Evolutionary conservation across 1,140 invertebrate genomes (phyloP).

Genomic region (Trinorchestia longiramus): DNA sequence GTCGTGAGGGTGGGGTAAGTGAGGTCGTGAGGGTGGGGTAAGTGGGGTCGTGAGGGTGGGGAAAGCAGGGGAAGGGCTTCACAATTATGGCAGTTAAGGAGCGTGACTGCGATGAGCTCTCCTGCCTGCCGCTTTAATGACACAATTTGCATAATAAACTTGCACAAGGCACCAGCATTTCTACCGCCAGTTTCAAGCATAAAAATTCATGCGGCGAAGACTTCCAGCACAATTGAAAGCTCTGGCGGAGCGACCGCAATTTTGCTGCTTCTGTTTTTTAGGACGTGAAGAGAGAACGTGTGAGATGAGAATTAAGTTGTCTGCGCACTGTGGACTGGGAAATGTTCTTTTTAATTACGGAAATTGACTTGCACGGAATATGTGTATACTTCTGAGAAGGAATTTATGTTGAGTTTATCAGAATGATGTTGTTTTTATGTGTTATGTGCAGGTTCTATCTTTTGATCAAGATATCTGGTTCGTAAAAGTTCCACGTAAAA

Average conservation of each 20-base stretch:
- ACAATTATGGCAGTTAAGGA: conserved; percentile 29
- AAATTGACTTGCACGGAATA: neutral
- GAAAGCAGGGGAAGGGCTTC: neutral
- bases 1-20: too few species aligned
- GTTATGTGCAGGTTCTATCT: too few species aligned
- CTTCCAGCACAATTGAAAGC: conserved; percentile 11
- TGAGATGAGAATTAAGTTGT: neutral
- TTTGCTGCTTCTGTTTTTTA: neutral
- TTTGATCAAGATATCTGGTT: too few species aligned
- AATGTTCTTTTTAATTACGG: neutral
- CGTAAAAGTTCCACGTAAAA: too few species aligned
- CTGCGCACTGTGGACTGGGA: neutral
- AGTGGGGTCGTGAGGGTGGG: too few species aligned
- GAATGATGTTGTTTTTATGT: too few species aligned
- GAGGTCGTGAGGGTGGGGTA: too few species aligned
- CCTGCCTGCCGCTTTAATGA: conserved; percentile 17
- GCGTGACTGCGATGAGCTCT: conserved; percentile 38
- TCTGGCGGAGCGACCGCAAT: neutral
- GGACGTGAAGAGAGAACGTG: neutral
- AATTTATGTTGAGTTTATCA: too few species aligned
- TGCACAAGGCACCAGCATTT: neutral
- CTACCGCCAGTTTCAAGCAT: neutral
- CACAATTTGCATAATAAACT: conserved; percentile 9
- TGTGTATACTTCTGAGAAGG: neutral
- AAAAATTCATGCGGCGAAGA: conserved; percentile 32